Percentiles rank a stretch among this genome's conserved stretches.
Conservation (phyloP, 2,797 vertebrate genomes). For the Enteromius treurensis region DNA sequence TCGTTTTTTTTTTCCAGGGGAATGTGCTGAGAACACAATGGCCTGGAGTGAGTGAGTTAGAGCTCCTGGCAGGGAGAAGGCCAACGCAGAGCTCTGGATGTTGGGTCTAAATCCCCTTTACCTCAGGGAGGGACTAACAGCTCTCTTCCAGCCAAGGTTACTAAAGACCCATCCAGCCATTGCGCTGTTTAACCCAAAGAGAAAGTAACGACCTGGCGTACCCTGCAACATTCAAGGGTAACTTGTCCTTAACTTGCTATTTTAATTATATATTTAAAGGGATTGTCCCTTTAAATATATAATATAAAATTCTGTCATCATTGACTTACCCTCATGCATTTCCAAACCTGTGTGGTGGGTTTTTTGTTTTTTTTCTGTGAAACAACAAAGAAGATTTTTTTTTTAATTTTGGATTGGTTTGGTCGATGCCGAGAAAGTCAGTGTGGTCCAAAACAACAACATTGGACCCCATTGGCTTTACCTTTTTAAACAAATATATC, state of each 20-base stretch:
- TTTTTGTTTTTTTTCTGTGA: not conserved
- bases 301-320: not conserved
- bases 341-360: not conserved
- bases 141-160: slow-evolving; percentile 56
- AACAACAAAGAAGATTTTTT: not conserved
- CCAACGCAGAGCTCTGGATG: slow-evolving; percentile 33
- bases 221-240: slow-evolving; percentile 40
- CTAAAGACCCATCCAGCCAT: slow-evolving; percentile 47
- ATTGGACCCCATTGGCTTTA: not conserved
- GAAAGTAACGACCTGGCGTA: slow-evolving; percentile 42
- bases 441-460: not conserved
- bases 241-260: slow-evolving; percentile 33
- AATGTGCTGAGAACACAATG: slow-evolving; percentile 53
- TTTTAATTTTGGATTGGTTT: not conserved
- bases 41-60: slow-evolving; percentile 47
- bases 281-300: not conserved
- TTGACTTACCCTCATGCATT: not conserved
- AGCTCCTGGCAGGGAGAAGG: slow-evolving; percentile 35
- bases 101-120: slow-evolving; percentile 45
- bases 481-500: not conserved
- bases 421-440: not conserved
- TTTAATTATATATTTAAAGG: slow-evolving; percentile 22
- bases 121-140: slow-evolving; percentile 55
- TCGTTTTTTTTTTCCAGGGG: slow-evolving; percentile 28
- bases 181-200: slow-evolving; percentile 45